phyloP scores from a whole-genome alignment of 1,140 invertebrate species.

The Ips nitidus region DNA sequence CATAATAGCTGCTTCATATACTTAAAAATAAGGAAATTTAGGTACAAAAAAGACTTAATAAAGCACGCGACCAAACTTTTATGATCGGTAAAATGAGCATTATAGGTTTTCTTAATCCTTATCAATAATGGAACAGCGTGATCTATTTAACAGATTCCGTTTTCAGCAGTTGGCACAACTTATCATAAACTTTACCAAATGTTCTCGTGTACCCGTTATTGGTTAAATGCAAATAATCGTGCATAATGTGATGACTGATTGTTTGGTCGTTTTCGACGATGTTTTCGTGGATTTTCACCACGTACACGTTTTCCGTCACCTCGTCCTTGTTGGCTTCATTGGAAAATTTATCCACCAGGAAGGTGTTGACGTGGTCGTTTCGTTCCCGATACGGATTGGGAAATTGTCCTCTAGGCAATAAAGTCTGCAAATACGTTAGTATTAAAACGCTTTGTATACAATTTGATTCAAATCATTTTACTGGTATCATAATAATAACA shows the following conservation, averaged over 20 bases:
- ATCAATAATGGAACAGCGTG: too few relatives aligned
- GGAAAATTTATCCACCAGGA: slow-evolving; percentile 55
- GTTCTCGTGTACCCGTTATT: slow-evolving; percentile 65
- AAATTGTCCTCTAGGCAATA: slow-evolving; percentile 67
- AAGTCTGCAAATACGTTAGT: slow-evolving; percentile 54
- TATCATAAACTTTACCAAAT: slow-evolving; percentile 63
- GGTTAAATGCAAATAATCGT: slow-evolving; percentile 73
- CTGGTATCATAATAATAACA: slow-evolving; percentile 64
- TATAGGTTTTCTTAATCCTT: too few relatives aligned
- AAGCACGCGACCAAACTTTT: too few relatives aligned
- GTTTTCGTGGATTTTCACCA: slow-evolving; percentile 61
- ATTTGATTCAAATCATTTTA: slow-evolving; percentile 50
- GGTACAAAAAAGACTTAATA: too few relatives aligned
- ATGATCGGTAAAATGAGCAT: too few relatives aligned
- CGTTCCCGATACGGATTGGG: slow-evolving; percentile 66
- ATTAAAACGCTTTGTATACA: slow-evolving; percentile 3
- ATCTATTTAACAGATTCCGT: neutral
- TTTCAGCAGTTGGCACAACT: slow-evolving; percentile 53
- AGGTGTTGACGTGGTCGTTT: slow-evolving; percentile 61
- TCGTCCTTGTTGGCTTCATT: slow-evolving; percentile 46
- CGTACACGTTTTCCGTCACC: slow-evolving; percentile 46
- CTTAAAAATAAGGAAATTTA: too few relatives aligned
- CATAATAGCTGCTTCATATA: too few relatives aligned
- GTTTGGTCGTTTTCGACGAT: slow-evolving; percentile 61
- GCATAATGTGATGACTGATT: slow-evolving; percentile 69